These are phyloP conservation scores for Malacoraja senta DNA, from an alignment of 2,797 vertebrate genomes.

Conservation along the genomic window DNA sequence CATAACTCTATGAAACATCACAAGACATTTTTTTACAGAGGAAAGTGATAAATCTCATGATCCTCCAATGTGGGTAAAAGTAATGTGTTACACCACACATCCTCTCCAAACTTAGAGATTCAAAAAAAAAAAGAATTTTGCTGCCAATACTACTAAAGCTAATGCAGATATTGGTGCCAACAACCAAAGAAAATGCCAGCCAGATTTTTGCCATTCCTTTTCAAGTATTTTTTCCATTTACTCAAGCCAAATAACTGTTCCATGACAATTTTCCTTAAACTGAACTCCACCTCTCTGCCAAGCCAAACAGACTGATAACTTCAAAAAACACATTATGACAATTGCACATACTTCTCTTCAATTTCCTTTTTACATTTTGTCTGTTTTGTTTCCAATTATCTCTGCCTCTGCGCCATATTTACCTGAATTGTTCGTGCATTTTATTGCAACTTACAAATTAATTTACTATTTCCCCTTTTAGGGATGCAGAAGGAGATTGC, in stretches of 20 bases:
- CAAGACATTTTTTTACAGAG: background rate
- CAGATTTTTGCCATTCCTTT: constrained; percentile 15
- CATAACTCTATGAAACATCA: background rate
- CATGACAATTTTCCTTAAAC: background rate
- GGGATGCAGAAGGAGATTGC: background rate
- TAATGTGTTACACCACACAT: background rate
- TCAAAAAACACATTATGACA: background rate
- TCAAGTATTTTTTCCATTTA: constrained; percentile 8
- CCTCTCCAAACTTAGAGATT: background rate
- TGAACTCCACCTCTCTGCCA: background rate
- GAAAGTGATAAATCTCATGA: background rate
- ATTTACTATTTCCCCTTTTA: background rate
- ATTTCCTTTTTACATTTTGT: background rate
- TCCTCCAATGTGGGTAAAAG: background rate
- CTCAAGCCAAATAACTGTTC: constrained; percentile 4
- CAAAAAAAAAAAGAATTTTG: background rate
- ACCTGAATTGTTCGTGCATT: background rate
- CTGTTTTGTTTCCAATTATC: background rate
- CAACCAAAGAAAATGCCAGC: constrained; percentile 22
- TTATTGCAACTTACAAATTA: background rate
- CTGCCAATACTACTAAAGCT: background rate
- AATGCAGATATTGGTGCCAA: background rate
- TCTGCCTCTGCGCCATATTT: background rate
- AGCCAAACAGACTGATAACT: background rate
- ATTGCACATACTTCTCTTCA: background rate